These are phyloP conservation scores for Drosophila histrio DNA, from an alignment of 2,888 invertebrate species.

Conservation along the genomic window DNA sequence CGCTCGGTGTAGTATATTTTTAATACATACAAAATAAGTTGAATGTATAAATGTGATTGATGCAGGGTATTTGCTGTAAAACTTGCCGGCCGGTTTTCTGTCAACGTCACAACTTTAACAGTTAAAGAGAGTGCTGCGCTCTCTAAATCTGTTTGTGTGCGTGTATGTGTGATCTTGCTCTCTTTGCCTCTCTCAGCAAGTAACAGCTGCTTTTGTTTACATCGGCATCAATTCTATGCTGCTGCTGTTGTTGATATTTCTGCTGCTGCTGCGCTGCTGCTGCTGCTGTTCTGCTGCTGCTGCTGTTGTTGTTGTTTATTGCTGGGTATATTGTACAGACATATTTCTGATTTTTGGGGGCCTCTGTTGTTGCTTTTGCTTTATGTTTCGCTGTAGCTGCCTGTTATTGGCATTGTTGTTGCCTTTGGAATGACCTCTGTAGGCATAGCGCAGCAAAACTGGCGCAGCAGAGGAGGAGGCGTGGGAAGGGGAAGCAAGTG, in stretches of 20 bases:
- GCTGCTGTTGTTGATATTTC: slow-evolving; percentile 29
- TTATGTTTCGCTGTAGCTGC: slow-evolving; percentile 55
- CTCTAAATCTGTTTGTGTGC: background rate
- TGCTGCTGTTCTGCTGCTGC: slow-evolving; percentile 34
- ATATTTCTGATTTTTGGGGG: slow-evolving; percentile 33
- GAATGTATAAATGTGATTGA: slow-evolving; percentile 7
- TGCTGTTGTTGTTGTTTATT: slow-evolving; percentile 39
- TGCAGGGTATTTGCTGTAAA: slow-evolving; percentile 38
- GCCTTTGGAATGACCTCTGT: slow-evolving; percentile 82
- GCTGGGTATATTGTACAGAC: slow-evolving; percentile 28
- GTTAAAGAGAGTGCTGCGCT: slow-evolving; percentile 59
- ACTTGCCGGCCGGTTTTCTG: slow-evolving; percentile 77
- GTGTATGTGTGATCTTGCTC: slow-evolving; percentile 28
- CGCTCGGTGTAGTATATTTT: too few relatives aligned
- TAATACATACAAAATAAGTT: too few relatives aligned
- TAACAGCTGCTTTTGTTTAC: slow-evolving; percentile 74
- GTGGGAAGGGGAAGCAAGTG: slow-evolving; percentile 8
- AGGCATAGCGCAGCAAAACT: slow-evolving; percentile 54
- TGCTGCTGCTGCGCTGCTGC: slow-evolving; percentile 29
- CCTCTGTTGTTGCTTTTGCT: slow-evolving; percentile 43
- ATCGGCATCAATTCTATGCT: slow-evolving; percentile 54
- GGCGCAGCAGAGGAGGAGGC: background rate
- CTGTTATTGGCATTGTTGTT: slow-evolving; percentile 75
- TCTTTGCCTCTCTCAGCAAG: slow-evolving; percentile 24
- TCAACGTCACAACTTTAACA: slow-evolving; percentile 73